A percentile compares a stretch with the other conserved stretches of the same genome.
Conservation (phyloP, 92 coral and sea anemone species). For the Porites divaricata region DNA sequence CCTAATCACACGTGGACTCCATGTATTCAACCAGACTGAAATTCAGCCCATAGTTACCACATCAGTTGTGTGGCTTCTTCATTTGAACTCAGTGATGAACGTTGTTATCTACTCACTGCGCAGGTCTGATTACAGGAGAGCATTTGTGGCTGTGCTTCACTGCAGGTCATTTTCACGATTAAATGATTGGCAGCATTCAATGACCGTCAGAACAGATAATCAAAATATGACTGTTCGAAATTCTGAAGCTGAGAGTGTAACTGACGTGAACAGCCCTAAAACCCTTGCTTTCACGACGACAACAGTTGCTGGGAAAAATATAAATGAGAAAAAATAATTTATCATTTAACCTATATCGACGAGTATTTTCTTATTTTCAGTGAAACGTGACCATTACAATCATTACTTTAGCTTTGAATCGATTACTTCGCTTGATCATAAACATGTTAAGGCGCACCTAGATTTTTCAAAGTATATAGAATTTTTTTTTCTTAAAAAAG, state of each 20-base stretch:
- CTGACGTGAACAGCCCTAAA: background rate
- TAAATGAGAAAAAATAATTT: too few species aligned
- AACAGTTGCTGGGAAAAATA: background rate
- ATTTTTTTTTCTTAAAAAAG: too few species aligned
- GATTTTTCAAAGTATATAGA: too few species aligned
- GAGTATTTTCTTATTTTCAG: too few species aligned
- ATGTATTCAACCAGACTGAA: slow-evolving; percentile 26
- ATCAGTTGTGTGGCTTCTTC: slow-evolving; percentile 64
- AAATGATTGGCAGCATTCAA: background rate
- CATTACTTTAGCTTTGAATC: too few species aligned
- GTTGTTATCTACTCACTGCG: slow-evolving; percentile 66
- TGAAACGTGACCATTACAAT: too few species aligned
- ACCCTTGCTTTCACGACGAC: background rate
- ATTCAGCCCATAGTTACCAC: slow-evolving; percentile 49
- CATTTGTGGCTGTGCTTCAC: slow-evolving; percentile 52
- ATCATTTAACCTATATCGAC: too few species aligned
- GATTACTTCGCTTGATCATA: too few species aligned
- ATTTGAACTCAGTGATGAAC: slow-evolving; percentile 65
- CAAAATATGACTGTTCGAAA: background rate
- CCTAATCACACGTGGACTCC: slow-evolving; percentile 65
- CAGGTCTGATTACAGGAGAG: slow-evolving; percentile 64
- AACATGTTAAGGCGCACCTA: too few species aligned
- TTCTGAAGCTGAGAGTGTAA: background rate
- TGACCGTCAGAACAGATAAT: slow-evolving; percentile 8
- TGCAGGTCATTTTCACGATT: slow-evolving; percentile 22